phyloP scores from a whole-genome alignment of 2,797 vertebrate genomes.

The Echiichthys vipera region DNA sequence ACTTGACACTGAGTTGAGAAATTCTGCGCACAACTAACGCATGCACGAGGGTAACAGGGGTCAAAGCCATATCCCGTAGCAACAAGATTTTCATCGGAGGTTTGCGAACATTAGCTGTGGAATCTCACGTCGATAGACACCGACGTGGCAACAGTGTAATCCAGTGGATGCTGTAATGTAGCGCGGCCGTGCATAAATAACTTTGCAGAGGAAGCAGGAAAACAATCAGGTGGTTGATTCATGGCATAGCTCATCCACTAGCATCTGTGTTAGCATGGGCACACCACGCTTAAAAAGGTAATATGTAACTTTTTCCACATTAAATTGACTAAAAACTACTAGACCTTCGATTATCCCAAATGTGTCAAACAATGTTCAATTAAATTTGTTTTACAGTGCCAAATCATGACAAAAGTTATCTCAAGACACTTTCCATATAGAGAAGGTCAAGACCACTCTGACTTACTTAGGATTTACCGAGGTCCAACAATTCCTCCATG shows the following conservation, averaged over 20 bases:
- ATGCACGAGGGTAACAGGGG: neutral
- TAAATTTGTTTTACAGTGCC: too few relatives aligned
- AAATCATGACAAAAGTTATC: too few relatives aligned
- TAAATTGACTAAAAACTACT: too few relatives aligned
- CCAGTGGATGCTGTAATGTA: constrained; percentile 47
- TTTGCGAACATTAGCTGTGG: constrained; percentile 67
- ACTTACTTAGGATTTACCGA: too few relatives aligned
- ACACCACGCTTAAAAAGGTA: neutral
- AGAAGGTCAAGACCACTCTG: too few relatives aligned
- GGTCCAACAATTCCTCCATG: too few relatives aligned
- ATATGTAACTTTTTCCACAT: too few relatives aligned
- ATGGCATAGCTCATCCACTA: neutral
- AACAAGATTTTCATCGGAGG: constrained; percentile 58
- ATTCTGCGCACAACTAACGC: constrained; percentile 19
- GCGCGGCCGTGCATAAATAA: constrained; percentile 58
- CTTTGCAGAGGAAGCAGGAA: constrained; percentile 38
- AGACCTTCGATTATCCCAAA: too few relatives aligned
- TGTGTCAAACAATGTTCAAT: too few relatives aligned
- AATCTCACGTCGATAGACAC: constrained; percentile 61
- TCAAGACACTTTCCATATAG: too few relatives aligned
- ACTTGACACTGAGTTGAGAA: constrained; percentile 61
- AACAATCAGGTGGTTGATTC: constrained; percentile 21
- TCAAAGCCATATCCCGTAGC: constrained; percentile 39
- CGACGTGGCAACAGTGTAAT: constrained; percentile 43
- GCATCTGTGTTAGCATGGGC: neutral